Evolutionary conservation across 1,140 invertebrate species (phyloP).

Genomic region (Aradophagus sp.): DNA sequence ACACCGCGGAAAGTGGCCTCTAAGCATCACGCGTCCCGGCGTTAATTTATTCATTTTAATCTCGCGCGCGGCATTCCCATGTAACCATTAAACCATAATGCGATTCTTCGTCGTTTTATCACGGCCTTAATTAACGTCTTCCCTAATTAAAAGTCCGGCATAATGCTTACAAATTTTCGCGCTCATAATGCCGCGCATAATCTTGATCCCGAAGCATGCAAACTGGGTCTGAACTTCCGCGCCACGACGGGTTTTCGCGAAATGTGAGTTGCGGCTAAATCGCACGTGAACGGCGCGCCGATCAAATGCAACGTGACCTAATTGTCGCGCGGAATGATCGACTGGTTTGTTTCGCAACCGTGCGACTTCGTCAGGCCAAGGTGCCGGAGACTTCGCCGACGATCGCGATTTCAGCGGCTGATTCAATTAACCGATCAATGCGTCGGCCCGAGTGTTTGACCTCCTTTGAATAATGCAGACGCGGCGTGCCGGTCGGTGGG

Average conservation of each 20-base stretch:
- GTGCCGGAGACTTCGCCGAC: slow-evolving; percentile 18
- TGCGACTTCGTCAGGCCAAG: slow-evolving; percentile 23
- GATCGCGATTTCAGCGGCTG: no score
- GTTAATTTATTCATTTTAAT: slow-evolving; percentile 49
- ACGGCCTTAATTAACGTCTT: slow-evolving; percentile 38
- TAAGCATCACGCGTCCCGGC: slow-evolving; percentile 15
- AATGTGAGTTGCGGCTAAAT: slow-evolving; percentile 19
- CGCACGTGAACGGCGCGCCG: slow-evolving; percentile 6
- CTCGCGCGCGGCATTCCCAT: slow-evolving; percentile 14
- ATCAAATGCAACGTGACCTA: slow-evolving; percentile 24
- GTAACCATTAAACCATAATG: slow-evolving; percentile 45
- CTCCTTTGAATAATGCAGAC: no score
- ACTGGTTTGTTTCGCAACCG: slow-evolving; percentile 30
- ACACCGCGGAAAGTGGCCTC: slow-evolving; percentile 2
- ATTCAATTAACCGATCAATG: no score
- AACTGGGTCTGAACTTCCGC: slow-evolving; percentile 18
- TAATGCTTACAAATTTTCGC: slow-evolving; percentile 19
- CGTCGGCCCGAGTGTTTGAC: no score
- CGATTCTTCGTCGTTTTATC: slow-evolving; percentile 31
- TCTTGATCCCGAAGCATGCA: slow-evolving; percentile 13
- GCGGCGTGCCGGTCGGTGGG: no score
- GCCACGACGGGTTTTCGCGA: slow-evolving; percentile 5
- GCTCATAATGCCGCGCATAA: slow-evolving; percentile 15
- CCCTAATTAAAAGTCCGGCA: slow-evolving; percentile 30
- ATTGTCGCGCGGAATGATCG: slow-evolving; percentile 25